Evolutionary conservation across 1,140 invertebrate species (phyloP), one percentile per base, ranked within the genome.

Genomic region (Pogonus chalceus): DNA sequence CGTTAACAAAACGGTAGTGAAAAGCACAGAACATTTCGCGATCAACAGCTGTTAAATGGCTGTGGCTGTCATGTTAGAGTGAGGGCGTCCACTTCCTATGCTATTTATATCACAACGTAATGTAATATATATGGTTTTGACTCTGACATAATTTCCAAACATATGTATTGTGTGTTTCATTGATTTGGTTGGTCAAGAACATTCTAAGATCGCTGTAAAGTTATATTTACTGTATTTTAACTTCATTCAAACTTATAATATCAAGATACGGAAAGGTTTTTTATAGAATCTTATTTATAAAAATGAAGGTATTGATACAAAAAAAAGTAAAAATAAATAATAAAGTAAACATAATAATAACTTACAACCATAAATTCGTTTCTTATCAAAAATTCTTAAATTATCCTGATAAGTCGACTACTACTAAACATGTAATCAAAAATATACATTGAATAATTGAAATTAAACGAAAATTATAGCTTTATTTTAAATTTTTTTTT

Each of bases 71-170:
- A 31, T 7, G 14, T 31, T 7, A 4, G 7, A 4, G 37, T 18
- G 37, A 43, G 37, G 37, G 37, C 37, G 37, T 9, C 37, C 37
- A 43, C 37, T 43, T 43, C 37, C 37, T 43, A 12, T 31, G 9
- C 37, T 43, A 43, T 43, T 12, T 43, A 12, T 43, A 43, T 3
- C n/a, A n/a, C n/a, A n/a, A n/a, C n/a, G n/a, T n/a, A n/a, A n/a
- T n/a, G n/a, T n/a, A n/a, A n/a, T n/a, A n/a, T n/a, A n/a, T n/a
- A 43, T 9, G 18, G 7, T 18, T 18, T 9, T 16, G 7, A 43
- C 18, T 43, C 18, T 43, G 37, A 43, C 37, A 43, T 18, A 31
- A 7, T 31, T 7, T 7, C 4, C 4, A 4, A 31, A 7, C 26
- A 31, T 14, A 31, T 31, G 26, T 31, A 31, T 4, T 9, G 18